phyloP scores from a whole-genome alignment of 2,797 vertebrate species.

The Siniperca obscura region DNA sequence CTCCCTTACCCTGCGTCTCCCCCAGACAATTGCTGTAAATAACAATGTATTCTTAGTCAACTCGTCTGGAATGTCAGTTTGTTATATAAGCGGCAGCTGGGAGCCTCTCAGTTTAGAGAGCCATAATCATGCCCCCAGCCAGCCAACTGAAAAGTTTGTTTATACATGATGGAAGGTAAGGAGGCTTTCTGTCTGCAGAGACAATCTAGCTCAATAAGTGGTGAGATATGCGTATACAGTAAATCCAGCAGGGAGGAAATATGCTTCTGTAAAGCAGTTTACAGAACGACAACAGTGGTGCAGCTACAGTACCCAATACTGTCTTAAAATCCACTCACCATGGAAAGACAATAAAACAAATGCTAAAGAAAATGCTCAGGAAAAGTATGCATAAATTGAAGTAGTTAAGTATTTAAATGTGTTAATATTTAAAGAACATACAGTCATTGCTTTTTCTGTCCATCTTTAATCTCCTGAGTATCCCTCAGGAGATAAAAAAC shows the following conservation, averaged over 20 bases:
- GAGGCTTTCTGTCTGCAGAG: slow-evolving; percentile 50
- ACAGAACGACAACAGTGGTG: slow-evolving; percentile 20
- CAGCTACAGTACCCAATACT: neutral
- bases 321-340: slow-evolving; percentile 5
- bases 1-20: slow-evolving; percentile 54
- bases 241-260: slow-evolving; percentile 37
- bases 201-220: slow-evolving; percentile 41
- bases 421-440: slow-evolving; percentile 1
- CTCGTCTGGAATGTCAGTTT: slow-evolving; percentile 60
- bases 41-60: slow-evolving; percentile 74
- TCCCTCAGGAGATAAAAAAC: neutral
- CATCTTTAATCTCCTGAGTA: neutral
- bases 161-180: slow-evolving; percentile 55
- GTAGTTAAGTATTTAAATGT: neutral
- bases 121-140: slow-evolving; percentile 59
- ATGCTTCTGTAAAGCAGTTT: slow-evolving; percentile 44
- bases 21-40: slow-evolving; percentile 69
- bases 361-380: neutral
- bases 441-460: neutral
- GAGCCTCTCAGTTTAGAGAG: slow-evolving; percentile 65
- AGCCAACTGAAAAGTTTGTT: slow-evolving; percentile 62
- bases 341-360: neutral
- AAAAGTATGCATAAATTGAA: neutral
- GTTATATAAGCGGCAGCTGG: slow-evolving; percentile 71
- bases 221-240: slow-evolving; percentile 49